These are phyloP conservation scores for Aplochiton taeniatus DNA, from an alignment of 2,797 vertebrate genomes.

Conservation along the genomic window DNA sequence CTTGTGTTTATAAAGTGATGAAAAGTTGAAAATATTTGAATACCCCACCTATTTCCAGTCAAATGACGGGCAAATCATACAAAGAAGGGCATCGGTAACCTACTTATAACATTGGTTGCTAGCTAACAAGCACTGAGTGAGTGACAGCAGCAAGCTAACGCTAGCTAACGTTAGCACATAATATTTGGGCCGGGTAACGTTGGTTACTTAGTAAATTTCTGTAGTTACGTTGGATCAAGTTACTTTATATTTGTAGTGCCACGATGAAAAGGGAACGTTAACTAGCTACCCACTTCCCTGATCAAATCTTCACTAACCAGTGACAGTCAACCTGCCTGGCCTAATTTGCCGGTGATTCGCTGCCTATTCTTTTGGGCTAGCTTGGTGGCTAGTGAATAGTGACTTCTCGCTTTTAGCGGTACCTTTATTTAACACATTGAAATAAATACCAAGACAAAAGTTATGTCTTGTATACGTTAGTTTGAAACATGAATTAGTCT, in stretches of 20 bases:
- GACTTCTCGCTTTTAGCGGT: conserved; percentile 48
- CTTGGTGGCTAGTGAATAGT: conserved; percentile 22
- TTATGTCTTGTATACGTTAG: not conserved
- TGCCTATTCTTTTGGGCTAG: conserved; percentile 48
- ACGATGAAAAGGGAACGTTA: not conserved
- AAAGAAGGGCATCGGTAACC: no score
- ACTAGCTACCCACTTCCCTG: not conserved
- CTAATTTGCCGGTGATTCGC: conserved; percentile 63
- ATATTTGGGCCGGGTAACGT: not conserved
- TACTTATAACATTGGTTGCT: no score
- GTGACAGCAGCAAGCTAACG: not conserved
- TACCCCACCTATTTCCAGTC: no score
- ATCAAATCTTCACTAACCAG: not conserved
- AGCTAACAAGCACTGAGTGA: not conserved
- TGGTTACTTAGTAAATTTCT: no score
- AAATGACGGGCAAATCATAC: no score
- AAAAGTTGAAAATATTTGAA: no score
- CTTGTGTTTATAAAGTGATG: no score
- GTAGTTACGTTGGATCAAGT: no score
- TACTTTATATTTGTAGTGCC: not conserved
- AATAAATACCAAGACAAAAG: not conserved
- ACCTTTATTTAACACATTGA: not conserved
- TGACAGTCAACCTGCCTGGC: conserved; percentile 38
- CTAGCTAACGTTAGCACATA: not conserved
- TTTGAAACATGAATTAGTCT: fast-evolving